phyloP scores from a whole-genome alignment of 2,797 vertebrate genomes.

The Cirrhinus mrigala region DNA sequence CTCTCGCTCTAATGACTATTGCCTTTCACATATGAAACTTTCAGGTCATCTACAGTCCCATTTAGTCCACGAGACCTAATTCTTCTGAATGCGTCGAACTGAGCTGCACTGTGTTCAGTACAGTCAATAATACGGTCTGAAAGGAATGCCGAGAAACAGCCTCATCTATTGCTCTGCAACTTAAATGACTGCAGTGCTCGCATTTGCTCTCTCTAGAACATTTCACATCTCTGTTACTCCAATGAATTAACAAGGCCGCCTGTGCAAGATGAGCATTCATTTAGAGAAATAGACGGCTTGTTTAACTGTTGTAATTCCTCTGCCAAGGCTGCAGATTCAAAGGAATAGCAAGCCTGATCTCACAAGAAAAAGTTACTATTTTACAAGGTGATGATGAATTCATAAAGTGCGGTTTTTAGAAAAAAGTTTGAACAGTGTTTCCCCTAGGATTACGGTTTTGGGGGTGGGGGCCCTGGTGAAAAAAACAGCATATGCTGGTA shows the following conservation, averaged over 20 bases:
- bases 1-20: conserved; percentile 20
- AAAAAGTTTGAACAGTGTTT: no score
- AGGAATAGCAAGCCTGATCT: background rate
- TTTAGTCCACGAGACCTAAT: conserved; percentile 23
- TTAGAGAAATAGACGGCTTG: conserved; percentile 63
- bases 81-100: conserved; percentile 44
- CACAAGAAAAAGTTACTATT: background rate
- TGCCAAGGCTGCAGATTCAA: conserved; percentile 67
- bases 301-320: conserved; percentile 66
- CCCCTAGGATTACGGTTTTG: no score
- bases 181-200: conserved; percentile 54
- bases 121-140: conserved; percentile 27
- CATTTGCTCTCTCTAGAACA: conserved; percentile 52
- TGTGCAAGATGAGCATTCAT: conserved; percentile 46
- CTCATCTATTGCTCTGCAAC: conserved; percentile 44
- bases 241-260: conserved; percentile 46
- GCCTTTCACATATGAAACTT: conserved; percentile 36
- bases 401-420: background rate
- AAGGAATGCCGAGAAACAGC: conserved; percentile 40
- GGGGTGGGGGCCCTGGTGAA: no score
- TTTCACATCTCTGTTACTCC: conserved; percentile 46
- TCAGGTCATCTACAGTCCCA: conserved; percentile 17
- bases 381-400: background rate
- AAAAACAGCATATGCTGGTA: no score
- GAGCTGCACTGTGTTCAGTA: conserved; percentile 26